Conservation (phyloP, 1,140 invertebrate genomes). For the Lordiphosa clarofinis region DNA sequence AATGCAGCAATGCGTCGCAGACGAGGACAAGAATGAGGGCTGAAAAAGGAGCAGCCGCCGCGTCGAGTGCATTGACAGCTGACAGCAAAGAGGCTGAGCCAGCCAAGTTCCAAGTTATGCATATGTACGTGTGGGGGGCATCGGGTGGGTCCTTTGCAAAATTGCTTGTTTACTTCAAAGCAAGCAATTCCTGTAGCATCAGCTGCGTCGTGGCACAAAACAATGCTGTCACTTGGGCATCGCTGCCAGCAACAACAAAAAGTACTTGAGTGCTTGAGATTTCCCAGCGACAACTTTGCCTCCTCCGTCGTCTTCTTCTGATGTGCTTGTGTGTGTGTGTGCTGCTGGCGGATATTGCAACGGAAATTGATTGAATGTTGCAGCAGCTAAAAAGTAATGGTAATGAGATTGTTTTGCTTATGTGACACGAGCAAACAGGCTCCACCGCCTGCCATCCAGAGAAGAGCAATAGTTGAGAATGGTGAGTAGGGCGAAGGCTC, state of each 20-base stretch:
- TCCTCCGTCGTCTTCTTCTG: slow-evolving; percentile 2
- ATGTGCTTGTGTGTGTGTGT: slow-evolving; percentile 20
- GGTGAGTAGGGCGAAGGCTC: too few species aligned
- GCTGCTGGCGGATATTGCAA: slow-evolving; percentile 57
- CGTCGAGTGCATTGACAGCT: slow-evolving; percentile 69
- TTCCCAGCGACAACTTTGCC: slow-evolving; percentile 25
- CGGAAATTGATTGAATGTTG: slow-evolving; percentile 76
- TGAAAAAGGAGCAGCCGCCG: slow-evolving; percentile 52
- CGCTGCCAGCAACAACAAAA: slow-evolving; percentile 36
- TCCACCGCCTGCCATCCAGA: too few species aligned
- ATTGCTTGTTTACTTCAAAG: slow-evolving; percentile 77
- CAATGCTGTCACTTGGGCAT: slow-evolving; percentile 67
- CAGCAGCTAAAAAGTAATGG: slow-evolving; percentile 62
- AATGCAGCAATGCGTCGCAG: slow-evolving; percentile 41
- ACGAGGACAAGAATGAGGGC: too few species aligned
- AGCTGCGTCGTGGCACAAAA: slow-evolving; percentile 65
- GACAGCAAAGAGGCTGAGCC: slow-evolving; percentile 61
- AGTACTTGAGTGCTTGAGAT: slow-evolving; percentile 53
- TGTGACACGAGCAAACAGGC: too few species aligned
- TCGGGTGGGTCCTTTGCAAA: slow-evolving; percentile 40
- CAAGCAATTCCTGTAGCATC: slow-evolving; percentile 70
- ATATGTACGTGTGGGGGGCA: slow-evolving; percentile 31
- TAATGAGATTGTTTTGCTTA: slow-evolving; percentile 66
- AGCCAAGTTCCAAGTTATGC: slow-evolving; percentile 41
- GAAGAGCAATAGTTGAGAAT: too few species aligned